Conservation (phyloP, 2,797 vertebrate species). For the Scolopax bukidnonensis region DNA sequence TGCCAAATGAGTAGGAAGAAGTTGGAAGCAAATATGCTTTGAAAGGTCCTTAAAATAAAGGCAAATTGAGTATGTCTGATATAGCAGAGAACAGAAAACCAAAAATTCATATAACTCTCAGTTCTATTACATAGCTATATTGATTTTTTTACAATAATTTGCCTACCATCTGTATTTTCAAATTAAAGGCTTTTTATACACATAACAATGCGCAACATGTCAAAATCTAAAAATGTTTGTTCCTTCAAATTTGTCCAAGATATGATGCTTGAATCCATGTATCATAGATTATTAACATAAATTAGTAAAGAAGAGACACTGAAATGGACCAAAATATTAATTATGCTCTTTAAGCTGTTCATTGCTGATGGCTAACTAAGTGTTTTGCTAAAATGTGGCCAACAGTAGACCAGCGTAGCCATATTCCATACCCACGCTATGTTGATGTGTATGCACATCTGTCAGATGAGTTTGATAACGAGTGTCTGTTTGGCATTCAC, state of each 20-base stretch:
- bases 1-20: background rate
- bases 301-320: background rate
- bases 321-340: background rate
- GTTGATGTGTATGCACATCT: background rate
- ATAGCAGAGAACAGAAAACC: background rate
- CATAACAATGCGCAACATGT: background rate
- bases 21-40: background rate
- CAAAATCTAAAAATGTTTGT: background rate
- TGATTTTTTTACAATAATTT: background rate
- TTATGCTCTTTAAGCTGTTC: background rate
- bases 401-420: accelerated
- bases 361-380: background rate
- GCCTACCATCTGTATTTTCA: background rate
- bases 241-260: accelerated
- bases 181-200: background rate
- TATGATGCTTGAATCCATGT: accelerated
- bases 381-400: background rate
- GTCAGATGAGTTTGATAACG: background rate
- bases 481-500: background rate
- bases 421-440: background rate
- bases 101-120: background rate
- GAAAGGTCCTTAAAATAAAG: constrained; percentile 4
- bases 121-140: background rate
- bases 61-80: background rate
- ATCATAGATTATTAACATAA: background rate